These are phyloP conservation scores for Deroplatys truncata DNA, from an alignment of 2,888 invertebrate species.

Conservation along the genomic window DNA sequence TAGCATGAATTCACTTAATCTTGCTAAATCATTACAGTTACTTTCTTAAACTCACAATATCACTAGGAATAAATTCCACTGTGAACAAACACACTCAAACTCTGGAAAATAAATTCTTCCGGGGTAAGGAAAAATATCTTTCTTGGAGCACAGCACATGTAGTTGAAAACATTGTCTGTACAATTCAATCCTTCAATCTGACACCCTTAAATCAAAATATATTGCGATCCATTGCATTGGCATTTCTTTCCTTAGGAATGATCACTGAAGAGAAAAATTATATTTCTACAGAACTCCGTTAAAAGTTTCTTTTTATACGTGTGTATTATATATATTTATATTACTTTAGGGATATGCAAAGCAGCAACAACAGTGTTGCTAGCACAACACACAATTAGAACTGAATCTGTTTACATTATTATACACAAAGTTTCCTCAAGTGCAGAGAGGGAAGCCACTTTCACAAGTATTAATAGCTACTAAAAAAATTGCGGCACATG, in stretches of 20 bases:
- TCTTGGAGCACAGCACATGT: not conserved
- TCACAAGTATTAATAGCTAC: not conserved
- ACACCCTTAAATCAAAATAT: conserved; percentile 3
- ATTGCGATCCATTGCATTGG: not conserved
- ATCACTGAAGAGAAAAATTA: not conserved
- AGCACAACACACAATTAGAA: not conserved
- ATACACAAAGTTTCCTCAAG: not conserved
- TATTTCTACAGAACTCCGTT: not conserved
- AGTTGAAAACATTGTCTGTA: not conserved
- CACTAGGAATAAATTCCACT: not conserved
- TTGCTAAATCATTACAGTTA: not conserved
- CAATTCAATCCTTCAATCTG: not conserved
- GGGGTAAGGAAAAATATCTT: not conserved
- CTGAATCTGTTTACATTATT: not conserved
- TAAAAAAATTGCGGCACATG: not conserved
- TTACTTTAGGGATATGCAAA: conserved; percentile 1
- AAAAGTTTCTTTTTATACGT: not conserved
- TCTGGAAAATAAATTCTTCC: not conserved
- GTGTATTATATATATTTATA: not conserved
- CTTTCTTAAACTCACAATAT: not conserved
- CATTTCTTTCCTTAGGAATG: conserved; percentile 1
- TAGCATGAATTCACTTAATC: not conserved
- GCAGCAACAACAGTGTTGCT: not conserved
- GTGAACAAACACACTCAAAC: not conserved
- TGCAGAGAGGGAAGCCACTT: not conserved